A percentile compares a stretch with the other conserved stretches of the same genome.
Conservation (phyloP, 2,797 vertebrate genomes). For the Gadopsis marmoratus region DNA sequence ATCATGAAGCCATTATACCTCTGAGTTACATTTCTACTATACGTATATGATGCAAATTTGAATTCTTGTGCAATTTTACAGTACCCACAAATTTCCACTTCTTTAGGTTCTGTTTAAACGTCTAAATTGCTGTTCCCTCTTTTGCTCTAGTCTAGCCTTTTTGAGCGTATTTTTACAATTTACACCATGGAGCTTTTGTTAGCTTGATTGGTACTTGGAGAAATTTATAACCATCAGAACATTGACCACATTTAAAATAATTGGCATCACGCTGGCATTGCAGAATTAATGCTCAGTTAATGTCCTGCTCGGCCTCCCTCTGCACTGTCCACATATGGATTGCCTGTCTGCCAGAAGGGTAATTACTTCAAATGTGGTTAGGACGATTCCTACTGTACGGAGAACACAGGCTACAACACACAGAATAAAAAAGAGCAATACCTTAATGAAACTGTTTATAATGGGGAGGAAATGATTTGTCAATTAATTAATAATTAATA, state of each 20-base stretch:
- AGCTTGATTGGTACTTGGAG: conserved; percentile 40
- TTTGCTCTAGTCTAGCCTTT: conserved; percentile 4
- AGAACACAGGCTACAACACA: conserved; percentile 25
- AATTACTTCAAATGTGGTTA: conserved; percentile 66
- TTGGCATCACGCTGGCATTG: conserved; percentile 63
- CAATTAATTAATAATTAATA: neutral
- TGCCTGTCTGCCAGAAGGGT: conserved; percentile 58
- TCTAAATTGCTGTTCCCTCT: neutral
- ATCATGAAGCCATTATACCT: neutral
- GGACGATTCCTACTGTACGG: conserved; percentile 35
- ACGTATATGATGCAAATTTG: neutral
- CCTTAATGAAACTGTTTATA: conserved; percentile 33
- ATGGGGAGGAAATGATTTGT: conserved; percentile 6
- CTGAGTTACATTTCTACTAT: neutral
- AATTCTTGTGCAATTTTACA: neutral
- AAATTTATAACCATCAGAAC: conserved; percentile 56
- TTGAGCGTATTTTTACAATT: conserved; percentile 25
- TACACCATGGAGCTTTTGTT: conserved; percentile 37
- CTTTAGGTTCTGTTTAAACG: neutral
- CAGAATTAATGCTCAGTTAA: conserved; percentile 74
- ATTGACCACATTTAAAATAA: conserved; percentile 71
- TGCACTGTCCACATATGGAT: conserved; percentile 73
- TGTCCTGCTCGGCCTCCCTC: conserved; percentile 63
- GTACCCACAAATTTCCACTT: neutral
- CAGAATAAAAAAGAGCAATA: conserved; percentile 13